phyloP scores from a whole-genome alignment of 2,113 vertebrate species.

The Elgaria multicarinata region DNA sequence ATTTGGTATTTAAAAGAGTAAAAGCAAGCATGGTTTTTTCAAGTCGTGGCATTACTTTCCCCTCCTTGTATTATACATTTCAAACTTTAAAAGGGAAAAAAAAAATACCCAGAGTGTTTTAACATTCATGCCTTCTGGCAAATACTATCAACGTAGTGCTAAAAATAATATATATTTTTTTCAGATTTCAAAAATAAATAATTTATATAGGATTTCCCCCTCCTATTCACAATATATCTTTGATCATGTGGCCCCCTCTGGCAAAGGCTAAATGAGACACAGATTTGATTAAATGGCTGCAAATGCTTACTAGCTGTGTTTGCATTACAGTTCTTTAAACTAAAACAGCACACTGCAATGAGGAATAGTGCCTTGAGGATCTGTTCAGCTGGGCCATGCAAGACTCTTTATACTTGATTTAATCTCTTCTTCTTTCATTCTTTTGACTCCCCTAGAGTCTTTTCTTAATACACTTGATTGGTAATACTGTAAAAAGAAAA shows the following conservation, averaged over 20 bases:
- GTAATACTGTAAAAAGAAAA: slow-evolving; percentile 45
- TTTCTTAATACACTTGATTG: slow-evolving; percentile 11
- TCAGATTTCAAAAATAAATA: slow-evolving; percentile 54
- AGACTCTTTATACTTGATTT: not conserved
- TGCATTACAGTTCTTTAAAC: not conserved
- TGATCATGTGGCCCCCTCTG: slow-evolving; percentile 42
- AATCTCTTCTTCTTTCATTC: not conserved
- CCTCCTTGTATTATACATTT: slow-evolving; percentile 36
- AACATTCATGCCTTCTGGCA: slow-evolving; percentile 46
- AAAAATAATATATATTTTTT: slow-evolving; percentile 51
- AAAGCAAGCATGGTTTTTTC: not conserved
- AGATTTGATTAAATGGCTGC: slow-evolving; percentile 49
- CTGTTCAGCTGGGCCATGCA: not conserved
- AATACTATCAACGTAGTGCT: slow-evolving; percentile 23
- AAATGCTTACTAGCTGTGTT: slow-evolving; percentile 35
- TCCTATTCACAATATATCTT: slow-evolving; percentile 33
- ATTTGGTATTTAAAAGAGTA: slow-evolving; percentile 52
- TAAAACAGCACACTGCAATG: not conserved
- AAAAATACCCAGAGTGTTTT: slow-evolving; percentile 19
- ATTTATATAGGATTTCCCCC: slow-evolving; percentile 54
- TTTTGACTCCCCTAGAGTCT: not conserved
- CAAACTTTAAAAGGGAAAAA: not conserved
- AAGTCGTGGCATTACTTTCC: slow-evolving; percentile 41
- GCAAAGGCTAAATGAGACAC: slow-evolving; percentile 36
- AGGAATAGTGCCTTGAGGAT: not conserved